Base-by-base conservation (phyloP, 2,113 vertebrate species). In the Cranoglanis bouderius region DNA sequence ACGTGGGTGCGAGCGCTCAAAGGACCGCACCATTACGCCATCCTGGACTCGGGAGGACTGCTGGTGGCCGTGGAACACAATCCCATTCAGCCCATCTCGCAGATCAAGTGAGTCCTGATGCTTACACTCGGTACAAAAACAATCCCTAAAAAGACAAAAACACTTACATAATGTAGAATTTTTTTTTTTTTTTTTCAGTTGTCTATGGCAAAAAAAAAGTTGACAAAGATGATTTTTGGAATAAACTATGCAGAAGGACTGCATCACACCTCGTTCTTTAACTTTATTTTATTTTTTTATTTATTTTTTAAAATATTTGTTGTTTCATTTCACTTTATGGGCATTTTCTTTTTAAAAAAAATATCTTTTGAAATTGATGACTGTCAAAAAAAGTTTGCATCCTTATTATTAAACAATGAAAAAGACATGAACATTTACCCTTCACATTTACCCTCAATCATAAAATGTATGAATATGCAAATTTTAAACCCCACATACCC, bases 31-130 rank as follows among this genome's bases (percentile, higher is more conserved):
- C 96, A 98, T 84, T 99, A 98, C 0, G 96, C 97, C 84, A 97
- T 99, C 90, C 91, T 99, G 92, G 97, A 99, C 88, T 99, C 98
- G 0, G 98, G 98, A 4, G 97, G 97, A 24, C 95, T 99, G 90
- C 96, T 99, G 18, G 96, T 98, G 83, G 98, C 98, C 55, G 94
- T 98, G 55, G 96, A 98, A 70, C 97, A 98, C 93, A 96, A 93
- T 90, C 81, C 88, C 35, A 93, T 91, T 90, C 93, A 91, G 55
- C 94, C 96, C 26, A 94, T 98, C 93, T 96, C 95, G 83, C 94
- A 96, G 92, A 96, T 99, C 91, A 97, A 97, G 98, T 99, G 91
- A 86, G 96, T 82, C 51, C 77, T 80, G 46, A 51, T 0, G 75
- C 4, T 5, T 78, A 78, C 38, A 78, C 72, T 2, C 16, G 14